These are phyloP conservation scores for Echinarachnius parma DNA, from an alignment of 53 echinoderm and acorn worm species.

Conservation along the genomic window DNA sequence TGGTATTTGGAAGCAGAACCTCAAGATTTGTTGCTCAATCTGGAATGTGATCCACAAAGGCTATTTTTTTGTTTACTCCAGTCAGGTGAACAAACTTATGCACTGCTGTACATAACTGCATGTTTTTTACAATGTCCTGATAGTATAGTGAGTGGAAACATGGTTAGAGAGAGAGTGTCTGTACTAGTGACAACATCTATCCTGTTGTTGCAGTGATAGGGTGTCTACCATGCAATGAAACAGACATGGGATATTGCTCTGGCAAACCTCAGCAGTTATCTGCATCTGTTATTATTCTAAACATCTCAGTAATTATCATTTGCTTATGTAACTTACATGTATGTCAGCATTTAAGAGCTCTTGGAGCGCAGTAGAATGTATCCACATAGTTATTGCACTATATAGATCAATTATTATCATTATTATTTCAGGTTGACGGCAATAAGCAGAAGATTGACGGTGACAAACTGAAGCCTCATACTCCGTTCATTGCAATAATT, in stretches of 20 bases:
- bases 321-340: neutral
- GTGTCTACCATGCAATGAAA: slow-evolving; percentile 28
- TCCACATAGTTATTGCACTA: slow-evolving; percentile 18
- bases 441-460: slow-evolving; percentile 49
- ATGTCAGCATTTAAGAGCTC: neutral
- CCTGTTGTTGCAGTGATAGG: slow-evolving; percentile 10
- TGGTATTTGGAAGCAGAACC: slow-evolving; percentile 31
- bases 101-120: neutral
- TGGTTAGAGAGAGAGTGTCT: neutral
- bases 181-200: neutral
- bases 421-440: slow-evolving; percentile 47
- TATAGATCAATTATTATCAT: slow-evolving; percentile 25
- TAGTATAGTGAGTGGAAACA: neutral
- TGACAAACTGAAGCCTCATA: slow-evolving; percentile 45
- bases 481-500: slow-evolving; percentile 46
- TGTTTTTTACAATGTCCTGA: neutral
- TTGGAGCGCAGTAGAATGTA: neutral
- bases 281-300: slow-evolving; percentile 14
- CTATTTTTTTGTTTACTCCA: neutral
- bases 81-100: neutral
- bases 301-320: neutral
- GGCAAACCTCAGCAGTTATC: slow-evolving; percentile 20
- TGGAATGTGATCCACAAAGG: neutral
- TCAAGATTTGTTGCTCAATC: slow-evolving; percentile 5
- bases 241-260: slow-evolving; percentile 28